A percentile compares a stretch with the other conserved stretches of the same genome.
Evolutionary conservation across 2,888 invertebrate species (phyloP).

Genomic region (Dascillus cervinus): DNA sequence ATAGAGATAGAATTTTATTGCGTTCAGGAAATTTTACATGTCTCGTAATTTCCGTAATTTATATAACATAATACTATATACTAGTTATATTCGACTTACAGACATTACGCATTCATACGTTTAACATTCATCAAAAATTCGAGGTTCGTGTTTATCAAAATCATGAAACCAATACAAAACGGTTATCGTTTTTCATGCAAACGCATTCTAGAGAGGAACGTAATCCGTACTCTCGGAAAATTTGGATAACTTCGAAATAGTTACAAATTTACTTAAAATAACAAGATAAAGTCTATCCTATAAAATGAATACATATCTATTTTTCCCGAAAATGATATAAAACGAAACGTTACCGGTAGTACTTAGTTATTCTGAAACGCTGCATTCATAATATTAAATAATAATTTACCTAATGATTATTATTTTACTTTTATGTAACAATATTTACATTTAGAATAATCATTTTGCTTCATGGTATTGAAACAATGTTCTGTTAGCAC

Average conservation of each 20-base stretch:
- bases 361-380: constrained; percentile 25
- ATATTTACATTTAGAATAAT: constrained; percentile 53
- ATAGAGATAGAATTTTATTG: constrained; percentile 47
- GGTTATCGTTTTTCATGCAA: constrained; percentile 32
- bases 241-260: constrained; percentile 35
- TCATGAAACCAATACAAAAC: constrained; percentile 30
- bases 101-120: constrained; percentile 15
- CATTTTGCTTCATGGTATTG: constrained; percentile 35
- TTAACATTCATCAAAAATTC: constrained; percentile 23
- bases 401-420: constrained; percentile 34
- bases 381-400: constrained; percentile 31
- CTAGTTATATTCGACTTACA: constrained; percentile 28
- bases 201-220: constrained; percentile 39
- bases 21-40: constrained; percentile 47
- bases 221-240: constrained; percentile 42
- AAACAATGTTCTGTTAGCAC: constrained; percentile 20
- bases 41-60: constrained; percentile 41
- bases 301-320: constrained; percentile 31
- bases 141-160: constrained; percentile 29
- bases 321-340: constrained; percentile 17
- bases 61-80: constrained; percentile 40
- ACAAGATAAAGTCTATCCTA: constrained; percentile 31
- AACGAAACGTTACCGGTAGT: constrained; percentile 2
- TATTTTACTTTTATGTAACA: constrained; percentile 43
- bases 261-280: constrained; percentile 32